Conservation (phyloP, 2,888 invertebrate genomes). For the Oithona nana region DNA sequence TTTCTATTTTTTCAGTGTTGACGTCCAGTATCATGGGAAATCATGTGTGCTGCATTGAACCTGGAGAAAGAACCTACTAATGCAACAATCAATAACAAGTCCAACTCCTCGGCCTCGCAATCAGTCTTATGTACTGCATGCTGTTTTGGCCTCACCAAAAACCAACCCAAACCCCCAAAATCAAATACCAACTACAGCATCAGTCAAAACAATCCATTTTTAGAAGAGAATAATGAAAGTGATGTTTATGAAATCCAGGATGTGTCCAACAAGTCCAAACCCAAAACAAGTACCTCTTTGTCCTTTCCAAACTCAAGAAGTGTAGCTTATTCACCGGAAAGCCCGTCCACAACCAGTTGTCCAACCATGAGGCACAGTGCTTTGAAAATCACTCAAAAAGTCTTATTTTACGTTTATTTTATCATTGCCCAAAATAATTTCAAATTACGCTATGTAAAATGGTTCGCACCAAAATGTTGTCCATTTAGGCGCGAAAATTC, state of each 20-base stretch:
- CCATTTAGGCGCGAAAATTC: no score
- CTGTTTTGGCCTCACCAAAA: background rate
- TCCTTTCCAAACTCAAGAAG: background rate
- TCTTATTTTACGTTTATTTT: no score
- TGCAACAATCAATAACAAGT: background rate
- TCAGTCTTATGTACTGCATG: background rate
- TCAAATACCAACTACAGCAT: no score
- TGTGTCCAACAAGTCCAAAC: background rate
- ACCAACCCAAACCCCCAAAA: no score
- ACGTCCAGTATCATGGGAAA: background rate
- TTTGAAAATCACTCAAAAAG: no score
- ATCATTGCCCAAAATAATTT: no score
- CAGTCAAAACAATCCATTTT: background rate
- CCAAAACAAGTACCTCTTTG: background rate
- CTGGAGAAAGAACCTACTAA: background rate
- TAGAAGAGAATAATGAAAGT: background rate
- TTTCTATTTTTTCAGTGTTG: background rate
- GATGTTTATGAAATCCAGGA: background rate
- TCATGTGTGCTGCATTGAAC: background rate
- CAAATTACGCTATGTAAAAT: no score
- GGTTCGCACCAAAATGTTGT: no score
- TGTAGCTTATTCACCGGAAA: background rate
- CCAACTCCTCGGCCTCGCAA: background rate
- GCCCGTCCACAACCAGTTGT: background rate
- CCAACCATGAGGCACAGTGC: background rate